Conservation (phyloP, 2,113 vertebrate species). For the Ondatra zibethicus region DNA sequence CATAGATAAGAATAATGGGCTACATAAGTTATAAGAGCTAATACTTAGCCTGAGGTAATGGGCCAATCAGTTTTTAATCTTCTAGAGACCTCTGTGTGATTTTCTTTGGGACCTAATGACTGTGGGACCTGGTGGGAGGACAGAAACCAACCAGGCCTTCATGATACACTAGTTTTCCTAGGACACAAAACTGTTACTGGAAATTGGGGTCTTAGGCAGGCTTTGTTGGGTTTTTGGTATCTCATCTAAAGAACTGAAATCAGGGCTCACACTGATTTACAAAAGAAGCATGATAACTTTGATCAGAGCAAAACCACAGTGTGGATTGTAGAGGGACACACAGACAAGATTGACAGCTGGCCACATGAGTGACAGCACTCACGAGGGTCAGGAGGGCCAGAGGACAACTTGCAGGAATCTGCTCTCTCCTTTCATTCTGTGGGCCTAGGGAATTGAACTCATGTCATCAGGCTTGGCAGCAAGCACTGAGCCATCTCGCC, state of each 20-base stretch:
- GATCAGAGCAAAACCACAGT: too few species aligned
- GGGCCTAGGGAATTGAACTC: not conserved
- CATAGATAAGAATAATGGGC: too few species aligned
- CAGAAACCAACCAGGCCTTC: too few species aligned
- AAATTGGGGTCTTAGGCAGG: not conserved
- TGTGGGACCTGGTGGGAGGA: too few species aligned
- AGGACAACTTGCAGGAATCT: not conserved
- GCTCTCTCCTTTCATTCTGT: too few species aligned
- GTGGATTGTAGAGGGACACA: not conserved
- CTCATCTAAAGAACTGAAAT: not conserved
- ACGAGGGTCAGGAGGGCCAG: not conserved
- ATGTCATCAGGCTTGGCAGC: not conserved
- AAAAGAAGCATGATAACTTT: not conserved
- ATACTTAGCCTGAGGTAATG: too few species aligned
- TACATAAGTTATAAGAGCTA: too few species aligned
- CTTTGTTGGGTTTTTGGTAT: not conserved
- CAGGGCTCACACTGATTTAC: not conserved
- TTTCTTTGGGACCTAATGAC: too few species aligned
- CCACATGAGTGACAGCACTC: not conserved
- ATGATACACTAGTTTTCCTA: slow-evolving; percentile 8
- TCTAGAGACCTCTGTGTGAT: too few species aligned
- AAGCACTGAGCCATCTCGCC: not conserved
- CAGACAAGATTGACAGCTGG: too few species aligned
- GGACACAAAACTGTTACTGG: not conserved
- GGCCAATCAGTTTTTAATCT: too few species aligned